Base-by-base conservation (phyloP, 2,888 invertebrate genomes). In the Cantharis rustica region DNA sequence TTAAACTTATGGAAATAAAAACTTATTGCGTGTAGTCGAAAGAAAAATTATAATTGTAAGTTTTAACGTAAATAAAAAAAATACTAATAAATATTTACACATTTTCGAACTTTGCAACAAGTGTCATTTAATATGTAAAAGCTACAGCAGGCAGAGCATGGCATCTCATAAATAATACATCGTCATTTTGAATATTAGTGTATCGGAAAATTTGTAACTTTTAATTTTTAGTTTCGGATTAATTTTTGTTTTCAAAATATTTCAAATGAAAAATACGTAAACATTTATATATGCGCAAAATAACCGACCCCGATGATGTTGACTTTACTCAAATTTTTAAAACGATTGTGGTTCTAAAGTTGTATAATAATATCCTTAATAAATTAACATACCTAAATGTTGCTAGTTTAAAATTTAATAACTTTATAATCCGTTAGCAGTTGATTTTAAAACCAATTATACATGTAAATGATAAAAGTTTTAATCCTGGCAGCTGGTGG, bases 401-500 rank as follows among this genome's bases (percentile, higher is more conserved):
- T 66, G 17, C 17, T 66, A 20, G 16, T 16, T 20, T 66, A 66
- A 68, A 72, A 66, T 72, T 72, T 47, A 17, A 27, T 23, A 68
- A 72, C 31, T 72, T 64, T 16, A 47, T 27, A 47, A 31, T 16
- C 47, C 61, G 62, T 17, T 31, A 69, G 73, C 64, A 71, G 68
- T 70, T 71, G 76, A 73, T 76, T 73, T 71, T 71, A 68, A 73
- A 76, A 73, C 76, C 76, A 76, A 76, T 76, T 76, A 76, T 73
- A 73, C 71, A 76, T 76, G 76, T 76, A 76, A 76, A 76, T 76
- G 76, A 70, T 76, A 73, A 76, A 76, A 76, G 76, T 76, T 76
- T 73, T 73, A 76, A 76, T 76, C 76, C 71, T 17, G 63, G 68
- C 76, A 73, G 73, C 76, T 69, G 76, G 16, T 71, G 70, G 73